These are phyloP conservation scores for Ladona fulva DNA, from an alignment of 1,140 invertebrate genomes.

Conservation along the genomic window DNA sequence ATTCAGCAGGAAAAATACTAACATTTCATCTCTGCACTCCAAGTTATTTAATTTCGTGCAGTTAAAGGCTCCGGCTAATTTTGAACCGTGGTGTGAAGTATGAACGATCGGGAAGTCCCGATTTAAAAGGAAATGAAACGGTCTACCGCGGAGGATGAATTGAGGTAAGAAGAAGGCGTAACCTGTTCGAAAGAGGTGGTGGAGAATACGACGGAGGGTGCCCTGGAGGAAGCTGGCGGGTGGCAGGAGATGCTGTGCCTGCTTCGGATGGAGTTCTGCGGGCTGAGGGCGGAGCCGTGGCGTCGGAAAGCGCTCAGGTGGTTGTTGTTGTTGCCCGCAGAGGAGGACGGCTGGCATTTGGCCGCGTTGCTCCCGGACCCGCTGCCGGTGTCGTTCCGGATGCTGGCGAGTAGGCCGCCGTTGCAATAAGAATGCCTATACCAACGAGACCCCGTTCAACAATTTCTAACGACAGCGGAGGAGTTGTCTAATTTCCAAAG, in stretches of 20 bases:
- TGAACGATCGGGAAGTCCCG: too few relatives aligned
- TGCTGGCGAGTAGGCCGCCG: slow-evolving; percentile 47
- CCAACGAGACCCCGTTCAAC: too few relatives aligned
- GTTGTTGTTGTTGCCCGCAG: slow-evolving; percentile 37
- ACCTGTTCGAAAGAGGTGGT: slow-evolving; percentile 21
- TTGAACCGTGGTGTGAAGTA: too few relatives aligned
- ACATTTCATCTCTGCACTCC: too few relatives aligned
- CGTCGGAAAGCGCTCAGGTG: neutral
- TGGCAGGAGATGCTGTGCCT: slow-evolving; percentile 20
- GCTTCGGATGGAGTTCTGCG: slow-evolving; percentile 57
- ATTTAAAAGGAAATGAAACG: too few relatives aligned
- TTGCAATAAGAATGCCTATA: slow-evolving; percentile 55
- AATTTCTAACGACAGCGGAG: too few relatives aligned
- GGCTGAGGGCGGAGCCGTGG: slow-evolving; percentile 42
- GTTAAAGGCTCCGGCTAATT: too few relatives aligned
- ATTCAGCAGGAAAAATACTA: too few relatives aligned
- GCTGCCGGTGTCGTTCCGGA: slow-evolving; percentile 57
- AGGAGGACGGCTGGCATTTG: neutral
- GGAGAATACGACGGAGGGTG: neutral
- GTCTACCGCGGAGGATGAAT: too few relatives aligned
- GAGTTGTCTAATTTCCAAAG: too few relatives aligned
- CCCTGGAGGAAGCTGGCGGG: neutral
- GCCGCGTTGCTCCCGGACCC: slow-evolving; percentile 38
- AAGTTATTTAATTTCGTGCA: too few relatives aligned
- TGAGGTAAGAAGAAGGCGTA: neutral